These are phyloP conservation scores for Zaprionus tsacasi DNA, from an alignment of 1,140 invertebrate genomes.

Conservation along the genomic window DNA sequence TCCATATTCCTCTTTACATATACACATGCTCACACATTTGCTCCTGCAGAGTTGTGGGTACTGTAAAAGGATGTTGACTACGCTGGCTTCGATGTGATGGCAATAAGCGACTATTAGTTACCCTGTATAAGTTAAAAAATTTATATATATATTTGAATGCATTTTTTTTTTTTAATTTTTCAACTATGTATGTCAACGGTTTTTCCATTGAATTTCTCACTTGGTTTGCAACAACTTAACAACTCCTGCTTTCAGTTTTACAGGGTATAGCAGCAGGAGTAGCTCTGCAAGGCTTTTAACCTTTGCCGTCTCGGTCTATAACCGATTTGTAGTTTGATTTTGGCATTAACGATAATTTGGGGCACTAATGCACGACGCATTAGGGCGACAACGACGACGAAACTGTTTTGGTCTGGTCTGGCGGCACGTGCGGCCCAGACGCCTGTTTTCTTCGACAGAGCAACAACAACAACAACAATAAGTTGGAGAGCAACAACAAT, in stretches of 20 bases:
- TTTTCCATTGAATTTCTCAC: too few relatives aligned
- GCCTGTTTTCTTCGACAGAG: slow-evolving; percentile 22
- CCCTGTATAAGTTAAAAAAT: background rate
- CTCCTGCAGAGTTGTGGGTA: slow-evolving; percentile 15
- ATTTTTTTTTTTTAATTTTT: too few relatives aligned
- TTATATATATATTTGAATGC: too few relatives aligned
- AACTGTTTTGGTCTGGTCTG: slow-evolving; percentile 37
- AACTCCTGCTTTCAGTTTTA: background rate
- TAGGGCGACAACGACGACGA: slow-evolving; percentile 45
- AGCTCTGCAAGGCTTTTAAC: slow-evolving; percentile 66
- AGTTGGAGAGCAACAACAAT: background rate
- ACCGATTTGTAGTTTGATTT: slow-evolving; percentile 71
- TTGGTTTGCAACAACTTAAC: too few relatives aligned
- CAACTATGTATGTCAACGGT: too few relatives aligned
- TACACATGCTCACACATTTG: slow-evolving; percentile 17
- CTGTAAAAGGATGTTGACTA: slow-evolving; percentile 48
- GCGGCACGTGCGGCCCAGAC: slow-evolving; percentile 66
- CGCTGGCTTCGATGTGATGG: slow-evolving; percentile 37
- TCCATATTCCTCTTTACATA: background rate
- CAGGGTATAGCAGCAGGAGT: slow-evolving; percentile 16
- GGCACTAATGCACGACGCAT: slow-evolving; percentile 70
- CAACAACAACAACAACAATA: slow-evolving; percentile 11
- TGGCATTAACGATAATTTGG: slow-evolving; percentile 57
- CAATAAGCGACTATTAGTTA: background rate
- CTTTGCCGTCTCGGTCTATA: slow-evolving; percentile 53